Conservation (phyloP, 2,888 invertebrate species). For the Eretmocerus hayati region DNA sequence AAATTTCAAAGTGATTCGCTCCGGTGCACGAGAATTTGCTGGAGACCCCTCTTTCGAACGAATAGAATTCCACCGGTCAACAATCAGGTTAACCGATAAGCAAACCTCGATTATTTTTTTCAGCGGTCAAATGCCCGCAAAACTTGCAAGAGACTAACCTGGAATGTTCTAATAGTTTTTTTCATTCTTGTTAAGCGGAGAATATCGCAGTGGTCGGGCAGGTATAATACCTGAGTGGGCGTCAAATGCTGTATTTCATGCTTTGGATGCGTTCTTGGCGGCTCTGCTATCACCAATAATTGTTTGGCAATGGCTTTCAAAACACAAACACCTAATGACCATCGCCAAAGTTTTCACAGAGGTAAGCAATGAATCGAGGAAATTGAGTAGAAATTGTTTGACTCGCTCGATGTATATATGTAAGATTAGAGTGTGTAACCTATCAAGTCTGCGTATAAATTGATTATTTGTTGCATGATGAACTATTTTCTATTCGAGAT, state of each 20-base stretch:
- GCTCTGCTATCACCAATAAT: constrained; percentile 21
- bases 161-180: no score
- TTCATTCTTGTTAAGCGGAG: no score
- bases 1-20: constrained; percentile 6
- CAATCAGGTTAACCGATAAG: constrained; percentile 13
- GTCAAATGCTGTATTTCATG: constrained; percentile 21
- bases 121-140: background rate
- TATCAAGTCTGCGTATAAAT: no score
- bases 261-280: constrained; percentile 23
- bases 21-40: background rate
- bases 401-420: no score
- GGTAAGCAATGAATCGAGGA: no score
- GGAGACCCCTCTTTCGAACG: constrained; percentile 1
- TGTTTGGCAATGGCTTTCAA: constrained; percentile 27
- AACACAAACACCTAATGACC: constrained; percentile 25
- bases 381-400: no score
- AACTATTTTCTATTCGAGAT: no score
- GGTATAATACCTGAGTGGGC: constrained; percentile 7
- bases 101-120: no score
- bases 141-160: background rate
- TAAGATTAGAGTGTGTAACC: no score
- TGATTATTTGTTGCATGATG: no score
- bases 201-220: no score
- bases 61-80: background rate
- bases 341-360: constrained; percentile 28